Percentiles rank a stretch among this genome's conserved stretches.
phyloP scores from a whole-genome alignment of 2,888 invertebrate species.

The Pediacus dermestoides region DNA sequence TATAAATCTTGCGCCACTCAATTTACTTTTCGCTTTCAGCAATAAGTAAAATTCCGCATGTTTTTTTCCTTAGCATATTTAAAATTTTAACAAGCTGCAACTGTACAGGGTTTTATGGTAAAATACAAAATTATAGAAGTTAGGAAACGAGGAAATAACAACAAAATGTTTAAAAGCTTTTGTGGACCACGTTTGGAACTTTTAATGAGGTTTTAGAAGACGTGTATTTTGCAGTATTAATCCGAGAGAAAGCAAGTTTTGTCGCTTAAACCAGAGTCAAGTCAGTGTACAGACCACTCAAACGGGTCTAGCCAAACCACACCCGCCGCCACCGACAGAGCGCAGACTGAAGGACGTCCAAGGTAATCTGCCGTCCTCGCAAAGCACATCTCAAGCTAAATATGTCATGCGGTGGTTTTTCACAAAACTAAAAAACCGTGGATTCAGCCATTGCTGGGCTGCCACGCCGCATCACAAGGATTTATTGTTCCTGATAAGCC shows the following conservation, averaged over 20 bases:
- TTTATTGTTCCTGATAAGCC: too few relatives aligned
- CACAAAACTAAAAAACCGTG: not conserved
- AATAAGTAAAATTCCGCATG: too few relatives aligned
- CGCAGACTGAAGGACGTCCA: constrained; percentile 22
- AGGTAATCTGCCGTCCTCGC: constrained; percentile 20
- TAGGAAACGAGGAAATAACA: too few relatives aligned
- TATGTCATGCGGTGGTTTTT: constrained; percentile 19
- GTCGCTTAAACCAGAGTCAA: too few relatives aligned
- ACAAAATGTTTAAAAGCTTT: too few relatives aligned
- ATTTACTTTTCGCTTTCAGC: too few relatives aligned
- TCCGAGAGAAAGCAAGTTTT: constrained; percentile 2
- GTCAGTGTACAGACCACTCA: not conserved
- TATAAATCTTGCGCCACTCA: too few relatives aligned
- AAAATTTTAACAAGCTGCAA: too few relatives aligned
- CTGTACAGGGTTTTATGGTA: too few relatives aligned
- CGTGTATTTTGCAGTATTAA: constrained; percentile 5
- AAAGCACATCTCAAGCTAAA: constrained; percentile 22
- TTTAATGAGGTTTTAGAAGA: constrained; percentile 6
- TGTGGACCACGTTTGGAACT: constrained; percentile 4
- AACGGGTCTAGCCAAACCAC: constrained; percentile 3
- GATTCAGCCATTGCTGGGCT: not conserved
- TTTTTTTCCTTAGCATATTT: too few relatives aligned
- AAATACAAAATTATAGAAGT: too few relatives aligned
- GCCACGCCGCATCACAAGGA: constrained; percentile 1
- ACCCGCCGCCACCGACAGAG: constrained; percentile 9